These are phyloP conservation scores for Lepilemur septentrionalis DNA, from an alignment of 2,797 vertebrate genomes.

Conservation along the genomic window DNA sequence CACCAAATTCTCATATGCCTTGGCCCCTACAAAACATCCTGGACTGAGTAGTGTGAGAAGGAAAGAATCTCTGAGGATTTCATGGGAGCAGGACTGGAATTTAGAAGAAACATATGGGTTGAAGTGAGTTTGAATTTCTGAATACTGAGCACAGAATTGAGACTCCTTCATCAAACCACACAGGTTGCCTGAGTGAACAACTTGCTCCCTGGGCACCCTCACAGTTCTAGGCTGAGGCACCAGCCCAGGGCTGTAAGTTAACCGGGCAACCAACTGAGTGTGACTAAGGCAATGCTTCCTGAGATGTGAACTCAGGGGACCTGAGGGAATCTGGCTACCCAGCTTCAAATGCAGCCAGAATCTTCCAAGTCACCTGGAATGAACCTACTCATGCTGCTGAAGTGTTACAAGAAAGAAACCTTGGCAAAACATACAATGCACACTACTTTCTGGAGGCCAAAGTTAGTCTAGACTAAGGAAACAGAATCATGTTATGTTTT, in stretches of 20 bases:
- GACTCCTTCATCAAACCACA: background rate
- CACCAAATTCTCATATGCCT: background rate
- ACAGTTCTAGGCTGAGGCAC: background rate
- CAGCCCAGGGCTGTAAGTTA: background rate
- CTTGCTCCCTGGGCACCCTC: background rate
- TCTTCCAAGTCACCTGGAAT: background rate
- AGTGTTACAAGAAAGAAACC: background rate
- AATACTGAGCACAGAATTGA: background rate
- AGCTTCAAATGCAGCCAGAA: background rate
- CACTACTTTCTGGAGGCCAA: slow-evolving; percentile 16
- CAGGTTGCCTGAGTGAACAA: background rate
- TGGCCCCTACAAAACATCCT: background rate
- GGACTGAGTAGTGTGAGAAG: background rate
- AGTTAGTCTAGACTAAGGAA: slow-evolving; percentile 14
- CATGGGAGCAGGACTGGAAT: background rate
- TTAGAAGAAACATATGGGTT: background rate
- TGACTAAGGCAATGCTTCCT: background rate
- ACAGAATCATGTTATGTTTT: background rate
- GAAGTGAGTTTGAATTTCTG: background rate
- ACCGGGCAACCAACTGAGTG: background rate
- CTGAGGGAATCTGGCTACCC: background rate
- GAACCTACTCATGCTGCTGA: background rate
- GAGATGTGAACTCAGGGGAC: background rate
- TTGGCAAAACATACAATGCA: background rate
- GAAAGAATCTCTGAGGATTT: background rate